phyloP scores from a whole-genome alignment of 2,113 vertebrate species.

The Eidolon helvum region DNA sequence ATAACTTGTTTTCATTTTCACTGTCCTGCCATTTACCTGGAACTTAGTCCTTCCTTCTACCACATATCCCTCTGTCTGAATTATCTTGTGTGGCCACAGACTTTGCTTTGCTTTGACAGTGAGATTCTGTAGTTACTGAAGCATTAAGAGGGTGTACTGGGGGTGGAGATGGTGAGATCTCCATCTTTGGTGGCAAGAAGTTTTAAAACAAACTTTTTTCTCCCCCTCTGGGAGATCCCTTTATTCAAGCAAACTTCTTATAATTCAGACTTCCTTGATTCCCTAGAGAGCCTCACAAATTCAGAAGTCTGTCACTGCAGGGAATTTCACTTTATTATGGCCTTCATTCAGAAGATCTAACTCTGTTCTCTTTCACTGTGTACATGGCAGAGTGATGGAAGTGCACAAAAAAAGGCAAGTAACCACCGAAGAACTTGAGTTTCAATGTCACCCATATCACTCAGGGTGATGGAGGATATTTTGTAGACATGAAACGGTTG shows the following conservation, averaged over 20 bases:
- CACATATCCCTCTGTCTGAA: neutral
- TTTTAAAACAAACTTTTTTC: slow-evolving; percentile 72
- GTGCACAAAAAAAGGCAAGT: slow-evolving; percentile 66
- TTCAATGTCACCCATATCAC: slow-evolving; percentile 45
- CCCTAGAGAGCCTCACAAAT: slow-evolving; percentile 70
- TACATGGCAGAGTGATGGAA: slow-evolving; percentile 55
- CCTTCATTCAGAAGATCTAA: slow-evolving; percentile 71
- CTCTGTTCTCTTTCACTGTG: slow-evolving; percentile 67
- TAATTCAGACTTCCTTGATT: slow-evolving; percentile 77
- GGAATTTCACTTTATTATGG: slow-evolving; percentile 75
- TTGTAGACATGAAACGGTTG: slow-evolving; percentile 49
- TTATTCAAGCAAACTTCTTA: slow-evolving; percentile 75
- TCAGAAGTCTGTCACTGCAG: slow-evolving; percentile 73
- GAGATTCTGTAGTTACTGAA: neutral
- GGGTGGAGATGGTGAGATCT: slow-evolving; percentile 48
- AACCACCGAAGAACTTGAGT: slow-evolving; percentile 59
- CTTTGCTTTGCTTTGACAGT: slow-evolving; percentile 38
- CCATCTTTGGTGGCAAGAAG: slow-evolving; percentile 60
- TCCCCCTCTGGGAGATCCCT: slow-evolving; percentile 33
- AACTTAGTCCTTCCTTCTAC: neutral
- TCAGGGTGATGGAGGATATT: slow-evolving; percentile 54
- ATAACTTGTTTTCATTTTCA: neutral
- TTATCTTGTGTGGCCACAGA: neutral
- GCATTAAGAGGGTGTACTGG: neutral
- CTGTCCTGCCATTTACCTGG: neutral